Evolutionary conservation across 2,888 invertebrate species (phyloP).

Genomic region (Acanthosepion esculentum): DNA sequence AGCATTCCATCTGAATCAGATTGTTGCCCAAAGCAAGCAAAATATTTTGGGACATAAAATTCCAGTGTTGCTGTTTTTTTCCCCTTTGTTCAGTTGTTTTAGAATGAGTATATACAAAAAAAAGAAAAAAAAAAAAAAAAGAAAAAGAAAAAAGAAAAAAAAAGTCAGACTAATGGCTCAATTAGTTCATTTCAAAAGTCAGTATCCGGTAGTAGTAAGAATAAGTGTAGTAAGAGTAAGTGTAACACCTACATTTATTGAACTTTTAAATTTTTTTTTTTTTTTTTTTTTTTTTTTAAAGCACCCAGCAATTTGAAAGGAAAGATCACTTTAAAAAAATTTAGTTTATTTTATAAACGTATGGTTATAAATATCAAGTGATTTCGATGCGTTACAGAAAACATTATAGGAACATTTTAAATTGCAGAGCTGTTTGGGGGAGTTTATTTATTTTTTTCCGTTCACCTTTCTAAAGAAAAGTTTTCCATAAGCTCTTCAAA

Average conservation of each 20-base stretch:
- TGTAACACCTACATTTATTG: background rate
- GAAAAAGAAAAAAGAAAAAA: background rate
- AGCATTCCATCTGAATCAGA: background rate
- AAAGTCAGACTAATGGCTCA: background rate
- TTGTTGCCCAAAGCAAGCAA: background rate
- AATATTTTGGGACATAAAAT: background rate
- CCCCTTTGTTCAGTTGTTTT: no score
- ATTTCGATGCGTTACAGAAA: background rate
- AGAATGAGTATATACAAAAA: background rate
- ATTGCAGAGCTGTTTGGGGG: background rate
- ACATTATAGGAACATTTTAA: background rate
- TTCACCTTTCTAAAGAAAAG: slow-evolving; percentile 40
- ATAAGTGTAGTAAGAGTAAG: background rate
- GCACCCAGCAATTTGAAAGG: slow-evolving; percentile 11
- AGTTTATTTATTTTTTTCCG: background rate
- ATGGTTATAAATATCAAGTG: no score
- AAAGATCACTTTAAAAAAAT: slow-evolving; percentile 34
- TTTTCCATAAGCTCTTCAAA: slow-evolving; percentile 13
- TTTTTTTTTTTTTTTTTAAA: no score
- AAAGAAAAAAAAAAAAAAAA: background rate
- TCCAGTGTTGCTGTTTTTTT: background rate
- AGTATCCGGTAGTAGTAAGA: slow-evolving; percentile 43
- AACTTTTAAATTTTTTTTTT: background rate
- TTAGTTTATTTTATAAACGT: background rate
- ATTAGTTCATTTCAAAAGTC: slow-evolving; percentile 44